These are phyloP conservation scores for Xiphydria camelus DNA, from an alignment of 2,888 invertebrate genomes.

Conservation along the genomic window DNA sequence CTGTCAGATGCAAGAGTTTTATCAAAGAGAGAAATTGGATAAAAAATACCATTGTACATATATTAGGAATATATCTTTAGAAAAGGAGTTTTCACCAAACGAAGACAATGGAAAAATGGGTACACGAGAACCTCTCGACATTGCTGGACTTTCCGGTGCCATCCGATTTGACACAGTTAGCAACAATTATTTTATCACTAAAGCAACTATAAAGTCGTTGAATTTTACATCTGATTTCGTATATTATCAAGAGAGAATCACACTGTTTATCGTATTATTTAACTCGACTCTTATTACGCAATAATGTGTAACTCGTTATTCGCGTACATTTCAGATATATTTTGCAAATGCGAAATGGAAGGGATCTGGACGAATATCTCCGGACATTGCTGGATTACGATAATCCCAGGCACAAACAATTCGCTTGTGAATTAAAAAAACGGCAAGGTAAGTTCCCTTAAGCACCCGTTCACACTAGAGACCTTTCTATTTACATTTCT, in stretches of 20 bases:
- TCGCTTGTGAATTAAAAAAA: constrained; percentile 64
- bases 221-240: constrained; percentile 1
- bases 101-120: constrained; percentile 67
- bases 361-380: constrained; percentile 78
- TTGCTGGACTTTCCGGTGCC: constrained; percentile 72
- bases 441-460: constrained; percentile 20
- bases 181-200: constrained; percentile 19
- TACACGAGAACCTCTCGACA: constrained; percentile 66
- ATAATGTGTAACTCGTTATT: not conserved
- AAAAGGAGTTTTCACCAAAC: too few species aligned
- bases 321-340: constrained; percentile 67
- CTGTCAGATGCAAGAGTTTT: too few species aligned
- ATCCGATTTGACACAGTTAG: constrained; percentile 70
- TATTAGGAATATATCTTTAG: too few species aligned
- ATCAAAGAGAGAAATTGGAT: too few species aligned
- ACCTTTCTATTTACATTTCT: not conserved
- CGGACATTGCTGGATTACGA: constrained; percentile 72
- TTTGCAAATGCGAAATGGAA: constrained; percentile 69
- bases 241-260: not conserved
- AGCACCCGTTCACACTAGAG: too few species aligned
- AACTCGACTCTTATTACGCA: not conserved
- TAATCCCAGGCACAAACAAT: constrained; percentile 68
- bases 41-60: too few species aligned
- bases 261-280: not conserved
- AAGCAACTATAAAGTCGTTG: too few species aligned